Conservation (phyloP, 2,888 invertebrate species). For the Pheosia tremula region DNA sequence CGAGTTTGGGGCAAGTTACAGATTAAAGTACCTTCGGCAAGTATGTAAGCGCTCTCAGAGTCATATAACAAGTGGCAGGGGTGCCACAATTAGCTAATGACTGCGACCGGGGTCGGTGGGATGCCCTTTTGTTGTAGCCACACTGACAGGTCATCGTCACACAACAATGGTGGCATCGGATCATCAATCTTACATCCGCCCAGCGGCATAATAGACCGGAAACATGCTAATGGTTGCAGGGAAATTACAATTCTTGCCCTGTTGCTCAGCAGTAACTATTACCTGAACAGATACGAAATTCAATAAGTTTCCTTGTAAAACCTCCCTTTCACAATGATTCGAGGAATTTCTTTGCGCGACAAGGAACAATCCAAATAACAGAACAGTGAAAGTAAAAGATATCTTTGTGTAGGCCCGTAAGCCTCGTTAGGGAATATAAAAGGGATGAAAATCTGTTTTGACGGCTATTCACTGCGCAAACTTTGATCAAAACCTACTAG, state of each 20-base stretch:
- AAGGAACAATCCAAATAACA: conserved; percentile 31
- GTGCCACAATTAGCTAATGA: conserved; percentile 52
- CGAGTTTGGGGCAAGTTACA: conserved; percentile 15
- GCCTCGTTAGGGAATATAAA: conserved; percentile 12
- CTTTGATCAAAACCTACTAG: conserved; percentile 18
- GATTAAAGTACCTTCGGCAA: conserved; percentile 10
- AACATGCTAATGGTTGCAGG: conserved; percentile 69
- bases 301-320: conserved; percentile 38
- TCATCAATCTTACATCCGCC: conserved; percentile 77
- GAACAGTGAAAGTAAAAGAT: conserved; percentile 23
- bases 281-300: conserved; percentile 37
- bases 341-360: conserved; percentile 32
- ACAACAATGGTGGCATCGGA: conserved; percentile 55
- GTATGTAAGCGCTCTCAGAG: conserved; percentile 17
- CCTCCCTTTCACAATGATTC: conserved; percentile 25
- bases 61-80: conserved; percentile 11
- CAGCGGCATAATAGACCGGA: conserved; percentile 62
- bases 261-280: conserved; percentile 43
- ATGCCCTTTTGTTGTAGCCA: conserved; percentile 58
- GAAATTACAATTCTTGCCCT: conserved; percentile 71
- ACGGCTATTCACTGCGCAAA: conserved; percentile 16
- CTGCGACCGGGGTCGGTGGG: conserved; percentile 43
- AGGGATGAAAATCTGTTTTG: conserved; percentile 18
- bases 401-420: conserved; percentile 11
- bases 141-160: conserved; percentile 63